Evolutionary conservation across 2,888 invertebrate species (phyloP).

Genomic region (Oxyteleia sp.): DNA sequence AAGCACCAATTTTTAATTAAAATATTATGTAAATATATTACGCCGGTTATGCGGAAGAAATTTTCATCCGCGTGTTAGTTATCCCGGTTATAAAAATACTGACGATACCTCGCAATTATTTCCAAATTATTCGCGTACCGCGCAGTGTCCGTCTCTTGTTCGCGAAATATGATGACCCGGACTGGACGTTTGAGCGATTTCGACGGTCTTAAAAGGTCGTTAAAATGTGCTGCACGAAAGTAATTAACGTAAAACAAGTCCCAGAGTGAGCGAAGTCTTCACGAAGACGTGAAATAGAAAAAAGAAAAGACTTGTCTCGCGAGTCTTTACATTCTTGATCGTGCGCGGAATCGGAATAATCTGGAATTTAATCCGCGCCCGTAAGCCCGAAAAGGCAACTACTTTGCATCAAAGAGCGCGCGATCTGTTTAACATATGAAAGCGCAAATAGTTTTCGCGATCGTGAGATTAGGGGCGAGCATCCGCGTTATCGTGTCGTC

Average conservation of each 20-base stretch:
- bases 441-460: constrained; percentile 84
- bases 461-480: constrained; percentile 81
- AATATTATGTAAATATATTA: constrained; percentile 56
- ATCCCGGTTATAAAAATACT: constrained; percentile 26
- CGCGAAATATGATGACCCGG: constrained; percentile 15
- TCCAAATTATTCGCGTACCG: constrained; percentile 3
- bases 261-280: constrained; percentile 50
- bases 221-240: constrained; percentile 65
- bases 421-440: constrained; percentile 87
- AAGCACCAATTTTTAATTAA: constrained; percentile 59
- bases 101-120: constrained; percentile 18
- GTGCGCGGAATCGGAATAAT: constrained; percentile 59
- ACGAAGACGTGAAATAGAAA: constrained; percentile 46
- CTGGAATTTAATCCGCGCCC: constrained; percentile 52
- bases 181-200: constrained; percentile 52
- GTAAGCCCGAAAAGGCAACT: constrained; percentile 5
- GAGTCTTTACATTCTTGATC: constrained; percentile 63
- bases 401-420: constrained; percentile 28
- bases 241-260: constrained; percentile 70
- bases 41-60: constrained; percentile 29
- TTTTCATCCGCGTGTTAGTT: constrained; percentile 30
- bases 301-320: constrained; percentile 68
- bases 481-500: constrained; percentile 67
- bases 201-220: constrained; percentile 42
- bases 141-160: neutral